phyloP scores from a whole-genome alignment of 2,888 invertebrate species.

The Yponomeuta cagnagella region DNA sequence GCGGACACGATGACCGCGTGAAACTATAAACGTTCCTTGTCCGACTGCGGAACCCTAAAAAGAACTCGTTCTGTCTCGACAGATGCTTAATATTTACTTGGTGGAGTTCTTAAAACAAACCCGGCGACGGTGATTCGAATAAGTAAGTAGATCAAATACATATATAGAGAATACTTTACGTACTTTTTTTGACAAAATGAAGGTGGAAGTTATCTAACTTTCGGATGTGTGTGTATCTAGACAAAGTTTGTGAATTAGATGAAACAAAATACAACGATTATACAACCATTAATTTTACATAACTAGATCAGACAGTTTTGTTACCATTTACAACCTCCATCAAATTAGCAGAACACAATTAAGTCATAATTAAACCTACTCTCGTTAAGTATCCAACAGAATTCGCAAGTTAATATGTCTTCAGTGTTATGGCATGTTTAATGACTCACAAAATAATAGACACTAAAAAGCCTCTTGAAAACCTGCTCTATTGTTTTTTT shows the following conservation, averaged over 20 bases:
- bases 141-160: no score
- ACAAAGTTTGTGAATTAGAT: background rate
- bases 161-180: no score
- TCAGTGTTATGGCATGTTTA: background rate
- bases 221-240: no score
- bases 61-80: no score
- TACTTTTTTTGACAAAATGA: no score
- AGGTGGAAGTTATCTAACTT: no score
- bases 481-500: conserved; percentile 1
- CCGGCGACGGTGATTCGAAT: no score
- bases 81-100: no score
- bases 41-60: no score
- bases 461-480: conserved; percentile 1
- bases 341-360: background rate
- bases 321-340: background rate
- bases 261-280: background rate
- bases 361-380: background rate
- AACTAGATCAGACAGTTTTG: background rate
- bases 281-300: background rate
- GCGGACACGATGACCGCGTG: no score
- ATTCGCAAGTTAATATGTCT: background rate
- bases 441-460: background rate
- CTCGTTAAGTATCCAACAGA: background rate
- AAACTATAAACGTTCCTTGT: no score
- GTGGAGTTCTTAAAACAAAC: no score